Evolutionary conservation across 2,797 vertebrate genomes (phyloP).

Genomic region (Pangasius larnaudii): DNA sequence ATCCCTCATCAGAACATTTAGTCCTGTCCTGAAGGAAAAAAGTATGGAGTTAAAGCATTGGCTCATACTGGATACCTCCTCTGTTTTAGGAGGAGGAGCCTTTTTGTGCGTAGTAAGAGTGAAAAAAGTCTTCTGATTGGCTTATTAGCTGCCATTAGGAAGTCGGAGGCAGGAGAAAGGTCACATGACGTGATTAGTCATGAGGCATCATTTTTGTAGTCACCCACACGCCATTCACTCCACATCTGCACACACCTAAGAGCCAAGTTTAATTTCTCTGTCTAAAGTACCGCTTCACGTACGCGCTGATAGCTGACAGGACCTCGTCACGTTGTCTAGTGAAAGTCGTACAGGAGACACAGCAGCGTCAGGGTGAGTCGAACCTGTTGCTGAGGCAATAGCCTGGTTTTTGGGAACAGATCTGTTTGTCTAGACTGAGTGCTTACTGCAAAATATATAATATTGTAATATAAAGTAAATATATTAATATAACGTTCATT

Average conservation of each 20-base stretch:
- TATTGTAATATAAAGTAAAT: neutral
- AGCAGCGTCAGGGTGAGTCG: conserved; percentile 13
- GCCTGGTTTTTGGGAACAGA: neutral
- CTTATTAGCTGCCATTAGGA: conserved; percentile 38
- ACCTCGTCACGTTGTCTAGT: neutral
- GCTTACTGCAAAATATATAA: neutral
- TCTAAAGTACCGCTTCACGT: neutral
- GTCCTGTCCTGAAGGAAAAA: neutral
- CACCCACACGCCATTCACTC: conserved; percentile 1
- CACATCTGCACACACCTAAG: conserved; percentile 17
- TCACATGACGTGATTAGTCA: conserved; percentile 57
- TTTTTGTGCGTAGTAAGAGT: neutral
- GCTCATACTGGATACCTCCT: neutral
- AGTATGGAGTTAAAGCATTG: neutral
- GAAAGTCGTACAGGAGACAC: neutral
- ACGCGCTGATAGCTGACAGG: neutral
- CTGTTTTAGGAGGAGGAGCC: neutral
- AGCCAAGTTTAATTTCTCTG: neutral
- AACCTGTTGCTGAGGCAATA: neutral
- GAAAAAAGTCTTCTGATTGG: conserved; percentile 44
- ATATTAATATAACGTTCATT: neutral
- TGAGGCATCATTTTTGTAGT: conserved; percentile 35
- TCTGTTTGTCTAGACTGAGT: neutral
- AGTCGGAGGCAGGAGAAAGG: conserved; percentile 40
- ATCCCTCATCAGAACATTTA: neutral